phyloP scores from a whole-genome alignment of 2,113 vertebrate species.

The Tetrao urogallus region DNA sequence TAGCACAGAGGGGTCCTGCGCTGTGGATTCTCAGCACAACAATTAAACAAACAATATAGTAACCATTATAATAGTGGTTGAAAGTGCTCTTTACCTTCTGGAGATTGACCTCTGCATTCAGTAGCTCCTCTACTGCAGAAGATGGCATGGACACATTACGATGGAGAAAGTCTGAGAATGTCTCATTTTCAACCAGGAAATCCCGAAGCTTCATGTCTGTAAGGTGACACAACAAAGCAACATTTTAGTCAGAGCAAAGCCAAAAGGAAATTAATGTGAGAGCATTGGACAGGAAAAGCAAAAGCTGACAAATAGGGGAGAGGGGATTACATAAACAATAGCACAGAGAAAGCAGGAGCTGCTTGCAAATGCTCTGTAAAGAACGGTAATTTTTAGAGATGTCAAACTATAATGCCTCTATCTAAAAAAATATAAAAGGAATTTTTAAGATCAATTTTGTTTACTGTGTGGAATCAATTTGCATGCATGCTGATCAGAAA shows the following conservation, averaged over 20 bases:
- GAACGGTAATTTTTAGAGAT: not conserved
- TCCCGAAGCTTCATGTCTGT: slow-evolving; percentile 90
- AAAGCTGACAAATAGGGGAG: not conserved
- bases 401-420: not conserved
- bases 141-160: slow-evolving; percentile 82
- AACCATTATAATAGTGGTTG: not conserved
- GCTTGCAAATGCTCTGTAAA: not conserved
- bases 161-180: slow-evolving; percentile 85
- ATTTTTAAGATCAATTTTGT: not conserved
- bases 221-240: slow-evolving; percentile 1
- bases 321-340: not conserved
- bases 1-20: not conserved
- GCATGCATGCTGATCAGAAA: not conserved
- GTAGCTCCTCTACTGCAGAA: slow-evolving; percentile 75
- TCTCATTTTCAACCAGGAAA: slow-evolving; percentile 90
- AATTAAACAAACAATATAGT: not conserved
- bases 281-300: not conserved
- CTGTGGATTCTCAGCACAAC: not conserved
- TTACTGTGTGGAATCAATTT: not conserved
- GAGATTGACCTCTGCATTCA: slow-evolving; percentile 82
- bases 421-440: not conserved
- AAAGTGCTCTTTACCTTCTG: slow-evolving; percentile 80
- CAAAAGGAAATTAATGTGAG: not conserved
- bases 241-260: slow-evolving; percentile 18
- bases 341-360: not conserved